Conservation (phyloP, 2,113 vertebrate species). For the Siphamia tubifer region DNA sequence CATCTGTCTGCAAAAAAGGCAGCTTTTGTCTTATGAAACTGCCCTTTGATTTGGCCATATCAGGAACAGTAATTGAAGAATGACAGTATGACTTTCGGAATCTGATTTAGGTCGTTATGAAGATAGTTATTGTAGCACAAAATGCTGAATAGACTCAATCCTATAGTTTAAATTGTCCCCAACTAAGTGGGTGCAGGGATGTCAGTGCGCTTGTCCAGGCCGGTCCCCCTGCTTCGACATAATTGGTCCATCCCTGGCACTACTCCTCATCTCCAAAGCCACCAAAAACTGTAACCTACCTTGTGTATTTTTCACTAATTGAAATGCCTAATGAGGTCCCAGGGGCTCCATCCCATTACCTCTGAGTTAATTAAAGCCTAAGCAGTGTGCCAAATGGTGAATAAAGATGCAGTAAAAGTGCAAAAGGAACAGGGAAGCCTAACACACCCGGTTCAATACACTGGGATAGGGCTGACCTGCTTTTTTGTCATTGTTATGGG, state of each 20-base stretch:
- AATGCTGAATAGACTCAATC: not conserved
- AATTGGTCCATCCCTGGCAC: constrained; percentile 77
- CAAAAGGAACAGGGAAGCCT: constrained; percentile 47
- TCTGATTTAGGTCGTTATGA: no score
- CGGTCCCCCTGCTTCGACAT: constrained; percentile 25
- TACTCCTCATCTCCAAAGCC: constrained; percentile 70
- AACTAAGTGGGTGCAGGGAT: not conserved
- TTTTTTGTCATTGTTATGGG: constrained; percentile 77
- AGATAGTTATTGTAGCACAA: no score
- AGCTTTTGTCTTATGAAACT: not conserved
- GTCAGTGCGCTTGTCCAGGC: constrained; percentile 28
- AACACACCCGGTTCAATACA: constrained; percentile 34
- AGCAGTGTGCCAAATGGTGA: constrained; percentile 75
- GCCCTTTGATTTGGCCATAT: not conserved
- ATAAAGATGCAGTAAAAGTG: constrained; percentile 77
- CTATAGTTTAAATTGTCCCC: not conserved
- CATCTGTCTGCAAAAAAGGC: not conserved
- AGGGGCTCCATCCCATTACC: constrained; percentile 82
- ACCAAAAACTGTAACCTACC: constrained; percentile 79
- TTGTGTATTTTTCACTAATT: constrained; percentile 83
- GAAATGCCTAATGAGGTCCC: constrained; percentile 87
- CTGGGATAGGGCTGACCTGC: constrained; percentile 70
- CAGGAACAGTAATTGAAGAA: no score
- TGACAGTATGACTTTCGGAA: no score
- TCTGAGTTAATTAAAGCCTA: constrained; percentile 80